A percentile compares a stretch with the other conserved stretches of the same genome.
phyloP scores from a whole-genome alignment of 2,888 invertebrate genomes.

The Brachylomia viminalis region DNA sequence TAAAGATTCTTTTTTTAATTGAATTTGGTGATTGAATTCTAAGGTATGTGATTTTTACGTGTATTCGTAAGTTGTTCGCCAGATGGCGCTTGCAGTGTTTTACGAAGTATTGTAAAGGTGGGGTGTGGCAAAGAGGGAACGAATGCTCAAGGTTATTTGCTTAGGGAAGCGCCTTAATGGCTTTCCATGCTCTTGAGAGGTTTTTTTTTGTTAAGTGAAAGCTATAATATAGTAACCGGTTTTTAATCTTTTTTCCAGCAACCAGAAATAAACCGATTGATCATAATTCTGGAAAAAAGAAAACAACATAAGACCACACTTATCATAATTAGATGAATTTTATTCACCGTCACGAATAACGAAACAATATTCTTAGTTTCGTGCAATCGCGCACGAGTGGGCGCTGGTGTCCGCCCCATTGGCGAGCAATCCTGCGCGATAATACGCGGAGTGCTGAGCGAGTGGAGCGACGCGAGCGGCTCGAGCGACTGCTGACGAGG shows the following conservation, averaged over 20 bases:
- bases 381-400: slow-evolving; percentile 47
- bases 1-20: too few relatives aligned
- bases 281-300: slow-evolving; percentile 10
- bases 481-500: slow-evolving; percentile 22
- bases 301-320: slow-evolving; percentile 27
- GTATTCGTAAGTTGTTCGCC: too few relatives aligned
- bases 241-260: neutral
- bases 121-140: too few relatives aligned
- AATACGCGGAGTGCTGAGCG: slow-evolving; percentile 42
- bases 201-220: neutral
- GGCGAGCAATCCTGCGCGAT: slow-evolving; percentile 44
- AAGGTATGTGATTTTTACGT: too few relatives aligned
- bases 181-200: neutral
- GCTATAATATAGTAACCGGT: neutral
- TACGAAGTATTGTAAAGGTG: too few relatives aligned
- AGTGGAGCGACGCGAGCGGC: slow-evolving; percentile 17
- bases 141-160: too few relatives aligned
- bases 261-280: slow-evolving; percentile 10
- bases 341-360: slow-evolving; percentile 44
- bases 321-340: slow-evolving; percentile 46
- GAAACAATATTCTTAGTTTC: slow-evolving; percentile 8
- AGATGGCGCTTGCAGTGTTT: too few relatives aligned
- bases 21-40: too few relatives aligned
- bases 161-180: too few relatives aligned
- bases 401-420: slow-evolving; percentile 32